Evolutionary conservation across 2,113 vertebrate species (phyloP).

Genomic region (Hippolais icterina): DNA sequence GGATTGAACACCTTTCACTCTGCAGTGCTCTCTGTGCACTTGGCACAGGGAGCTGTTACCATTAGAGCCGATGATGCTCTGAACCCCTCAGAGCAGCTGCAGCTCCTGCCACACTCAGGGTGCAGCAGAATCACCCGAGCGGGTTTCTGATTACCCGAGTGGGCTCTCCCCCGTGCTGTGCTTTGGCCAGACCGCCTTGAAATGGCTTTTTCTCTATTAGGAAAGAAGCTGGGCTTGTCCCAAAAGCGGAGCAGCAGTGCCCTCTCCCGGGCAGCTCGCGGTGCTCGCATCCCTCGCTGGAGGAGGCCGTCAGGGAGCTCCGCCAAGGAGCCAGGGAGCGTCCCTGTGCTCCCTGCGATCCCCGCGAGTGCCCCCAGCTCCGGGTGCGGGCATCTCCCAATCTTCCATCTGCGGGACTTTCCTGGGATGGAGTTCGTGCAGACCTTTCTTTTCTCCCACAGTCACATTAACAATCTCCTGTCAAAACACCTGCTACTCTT

Average conservation of each 20-base stretch:
- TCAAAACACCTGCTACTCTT: rapidly evolving
- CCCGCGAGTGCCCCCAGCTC: rapidly evolving
- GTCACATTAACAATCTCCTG: not conserved
- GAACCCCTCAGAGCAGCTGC: not conserved
- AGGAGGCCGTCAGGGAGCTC: rapidly evolving
- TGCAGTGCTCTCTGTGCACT: rapidly evolving
- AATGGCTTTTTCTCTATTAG: rapidly evolving
- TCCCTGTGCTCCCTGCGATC: rapidly evolving
- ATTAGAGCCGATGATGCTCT: not conserved
- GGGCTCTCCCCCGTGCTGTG: rapidly evolving
- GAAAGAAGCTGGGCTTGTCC: rapidly evolving
- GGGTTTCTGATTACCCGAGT: rapidly evolving
- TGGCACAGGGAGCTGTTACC: not conserved
- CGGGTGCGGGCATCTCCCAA: rapidly evolving
- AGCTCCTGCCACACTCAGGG: rapidly evolving
- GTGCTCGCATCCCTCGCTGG: not conserved
- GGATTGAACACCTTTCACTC: not conserved
- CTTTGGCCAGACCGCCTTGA: too few species aligned
- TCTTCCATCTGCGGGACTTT: rapidly evolving
- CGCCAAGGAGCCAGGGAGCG: rapidly evolving
- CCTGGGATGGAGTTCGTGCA: not conserved
- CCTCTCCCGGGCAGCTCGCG: not conserved
- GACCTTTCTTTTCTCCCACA: not conserved
- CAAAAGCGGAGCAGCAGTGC: slow-evolving; percentile 27
- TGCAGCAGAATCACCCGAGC: not conserved